Percentiles rank a stretch among this genome's conserved stretches.
These are phyloP conservation scores for Acleris literana DNA, from an alignment of 2,888 invertebrate species.

Conservation along the genomic window DNA sequence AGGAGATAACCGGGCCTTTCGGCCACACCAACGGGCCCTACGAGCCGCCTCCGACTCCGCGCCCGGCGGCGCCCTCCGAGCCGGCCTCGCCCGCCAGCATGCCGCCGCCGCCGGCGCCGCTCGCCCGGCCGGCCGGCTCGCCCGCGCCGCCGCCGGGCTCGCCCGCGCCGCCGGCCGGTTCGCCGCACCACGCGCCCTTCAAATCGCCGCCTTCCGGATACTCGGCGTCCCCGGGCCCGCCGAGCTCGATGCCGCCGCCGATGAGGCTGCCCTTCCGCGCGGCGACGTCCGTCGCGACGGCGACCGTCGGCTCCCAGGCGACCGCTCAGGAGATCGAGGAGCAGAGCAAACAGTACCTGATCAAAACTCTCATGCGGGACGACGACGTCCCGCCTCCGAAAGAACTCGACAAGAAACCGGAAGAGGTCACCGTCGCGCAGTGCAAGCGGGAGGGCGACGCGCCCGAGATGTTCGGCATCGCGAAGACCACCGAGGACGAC, in stretches of 20 bases:
- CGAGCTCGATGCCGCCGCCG: constrained; percentile 71
- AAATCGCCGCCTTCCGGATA: constrained; percentile 45
- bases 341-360: constrained; percentile 91
- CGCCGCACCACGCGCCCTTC: constrained; percentile 47
- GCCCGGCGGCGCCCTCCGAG: constrained; percentile 39
- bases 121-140: constrained; percentile 20
- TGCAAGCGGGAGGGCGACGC: constrained; percentile 64
- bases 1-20: constrained; percentile 25
- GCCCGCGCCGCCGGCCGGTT: no score
- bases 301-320: constrained; percentile 76
- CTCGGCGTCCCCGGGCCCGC: constrained; percentile 40
- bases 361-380: constrained; percentile 94
- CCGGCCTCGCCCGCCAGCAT: constrained; percentile 9
- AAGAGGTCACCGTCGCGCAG: constrained; percentile 78
- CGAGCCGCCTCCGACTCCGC: constrained; percentile 48
- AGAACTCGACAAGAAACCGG: constrained; percentile 82
- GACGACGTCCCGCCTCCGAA: constrained; percentile 89
- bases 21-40: constrained; percentile 26
- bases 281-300: constrained; percentile 66
- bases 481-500: constrained; percentile 67
- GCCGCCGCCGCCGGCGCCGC: constrained; percentile 45
- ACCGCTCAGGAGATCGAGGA: constrained; percentile 84
- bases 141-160: no score
- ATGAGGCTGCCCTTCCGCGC: constrained; percentile 63
- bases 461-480: constrained; percentile 84